Conservation (phyloP, 2,797 vertebrate genomes). For the Micropoecilia bifurca region DNA sequence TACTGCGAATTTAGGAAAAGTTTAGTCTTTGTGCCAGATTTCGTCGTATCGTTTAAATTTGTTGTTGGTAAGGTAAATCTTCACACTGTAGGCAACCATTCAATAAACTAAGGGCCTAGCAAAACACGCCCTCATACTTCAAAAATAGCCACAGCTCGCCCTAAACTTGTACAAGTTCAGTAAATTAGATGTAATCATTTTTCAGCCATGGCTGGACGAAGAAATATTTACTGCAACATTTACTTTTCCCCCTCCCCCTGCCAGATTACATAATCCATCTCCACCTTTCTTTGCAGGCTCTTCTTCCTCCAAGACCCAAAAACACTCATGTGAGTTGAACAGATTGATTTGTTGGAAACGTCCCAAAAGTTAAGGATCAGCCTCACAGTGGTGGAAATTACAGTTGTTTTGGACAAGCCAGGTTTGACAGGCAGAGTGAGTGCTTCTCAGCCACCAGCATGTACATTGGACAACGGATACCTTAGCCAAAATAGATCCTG, state of each 20-base stretch:
- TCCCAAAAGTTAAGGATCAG: conserved; percentile 46
- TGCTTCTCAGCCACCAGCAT: conserved; percentile 81
- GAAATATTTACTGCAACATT: conserved; percentile 25
- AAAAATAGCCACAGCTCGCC: conserved; percentile 56
- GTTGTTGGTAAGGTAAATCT: conserved; percentile 13
- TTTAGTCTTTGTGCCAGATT: neutral
- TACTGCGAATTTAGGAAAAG: neutral
- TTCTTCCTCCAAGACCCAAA: conserved; percentile 38
- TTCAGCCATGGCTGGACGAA: neutral
- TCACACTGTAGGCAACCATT: conserved; percentile 38
- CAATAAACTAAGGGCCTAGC: conserved; percentile 63
- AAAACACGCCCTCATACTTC: conserved; percentile 75
- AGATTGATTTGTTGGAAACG: conserved; percentile 42
- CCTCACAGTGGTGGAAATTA: conserved; percentile 39
- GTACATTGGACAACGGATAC: conserved; percentile 82
- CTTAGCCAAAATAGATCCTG: conserved; percentile 78
- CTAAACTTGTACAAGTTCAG: conserved; percentile 44
- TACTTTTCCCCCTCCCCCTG: conserved; percentile 29
- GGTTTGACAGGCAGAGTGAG: conserved; percentile 69
- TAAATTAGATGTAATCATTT: conserved; percentile 8
- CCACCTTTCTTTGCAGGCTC: conserved; percentile 69
- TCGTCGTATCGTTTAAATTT: conserved; percentile 12
- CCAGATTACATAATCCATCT: conserved; percentile 73
- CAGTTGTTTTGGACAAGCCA: conserved; percentile 52
- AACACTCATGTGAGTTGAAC: conserved; percentile 62